Evolutionary conservation across 2,113 vertebrate genomes (phyloP), one percentile per base, ranked within the genome.

Genomic region (Quiscalus mexicanus): DNA sequence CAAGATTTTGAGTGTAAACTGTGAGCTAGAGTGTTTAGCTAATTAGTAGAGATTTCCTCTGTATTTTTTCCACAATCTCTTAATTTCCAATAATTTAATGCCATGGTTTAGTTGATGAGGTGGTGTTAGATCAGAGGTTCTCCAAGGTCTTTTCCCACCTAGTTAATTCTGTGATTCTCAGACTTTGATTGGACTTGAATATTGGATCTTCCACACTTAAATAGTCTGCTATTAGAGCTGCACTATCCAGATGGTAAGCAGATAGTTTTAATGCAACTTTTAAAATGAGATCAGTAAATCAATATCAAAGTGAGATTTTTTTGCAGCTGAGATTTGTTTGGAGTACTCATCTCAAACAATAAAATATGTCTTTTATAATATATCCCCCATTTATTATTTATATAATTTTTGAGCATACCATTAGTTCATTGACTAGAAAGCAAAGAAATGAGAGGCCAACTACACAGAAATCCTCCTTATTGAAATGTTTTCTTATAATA

Each of bases 251-350:
- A 65, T 80, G 49, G 79, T 65, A 94, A 91, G 63, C 53, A 84
- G 62, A 30, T 73, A 76, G 90, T 94, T 94, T 79, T 65, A 69
- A 58, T 62, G 45, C 20, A 44, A 75, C 20, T 93, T 92, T 79
- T 33, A 69, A 90, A 94, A 91, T 88, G 42, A 94, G 39, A 77
- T 59, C 78, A 35, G n/a, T 84, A 90, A 89, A 95, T 89, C 20
- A 56, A 74, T 93, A 92, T 89, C 82, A 64, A 93, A 63, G 41
- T 63, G 52, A 93, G n/a, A n/a, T 37, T 86, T 96, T 95, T 95
- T 74, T 15, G 50, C 64, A 93, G 28, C 37, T 90, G 73, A 79
- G 71, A 69, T 90, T 90, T 88, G 35, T 95, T 97, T 86, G 89
- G 63, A 86, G 52, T 56, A 59, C 49, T 59, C 79, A 77, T 11